These are phyloP conservation scores for Rosalia funebris DNA, from an alignment of 2,888 invertebrate genomes.

Conservation along the genomic window DNA sequence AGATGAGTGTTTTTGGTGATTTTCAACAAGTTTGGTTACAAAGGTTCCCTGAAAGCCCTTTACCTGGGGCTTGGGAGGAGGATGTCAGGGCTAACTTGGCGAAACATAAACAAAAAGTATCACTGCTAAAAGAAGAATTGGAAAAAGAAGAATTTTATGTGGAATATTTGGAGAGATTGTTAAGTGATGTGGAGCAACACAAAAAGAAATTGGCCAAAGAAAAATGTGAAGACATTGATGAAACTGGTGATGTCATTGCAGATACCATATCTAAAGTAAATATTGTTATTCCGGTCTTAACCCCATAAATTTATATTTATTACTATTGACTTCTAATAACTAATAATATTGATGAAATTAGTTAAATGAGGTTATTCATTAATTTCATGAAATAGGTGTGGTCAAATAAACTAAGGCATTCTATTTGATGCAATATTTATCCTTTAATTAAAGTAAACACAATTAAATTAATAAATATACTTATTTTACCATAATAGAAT, in stretches of 20 bases:
- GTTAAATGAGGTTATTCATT: neutral
- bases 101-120: constrained; percentile 88
- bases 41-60: constrained; percentile 88
- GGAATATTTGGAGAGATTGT: constrained; percentile 84
- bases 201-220: constrained; percentile 68
- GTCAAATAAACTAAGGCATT: constrained; percentile 3
- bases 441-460: too few species aligned
- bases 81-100: constrained; percentile 90
- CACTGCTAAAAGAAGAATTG: constrained; percentile 82
- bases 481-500: too few species aligned
- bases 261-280: constrained; percentile 60
- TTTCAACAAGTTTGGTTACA: constrained; percentile 92
- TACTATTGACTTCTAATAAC: neutral
- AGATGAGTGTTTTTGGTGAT: constrained; percentile 89
- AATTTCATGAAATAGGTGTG: constrained; percentile 12
- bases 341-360: neutral
- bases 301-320: neutral
- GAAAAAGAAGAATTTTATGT: constrained; percentile 92
- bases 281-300: constrained; percentile 38
- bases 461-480: too few species aligned
- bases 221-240: constrained; percentile 43
- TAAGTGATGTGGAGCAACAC: constrained; percentile 87
- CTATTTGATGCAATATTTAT: too few species aligned
- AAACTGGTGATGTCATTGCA: constrained; percentile 51
- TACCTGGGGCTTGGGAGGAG: constrained; percentile 93